Conservation (phyloP, 2,797 vertebrate species). For the Buceros bicornis region DNA sequence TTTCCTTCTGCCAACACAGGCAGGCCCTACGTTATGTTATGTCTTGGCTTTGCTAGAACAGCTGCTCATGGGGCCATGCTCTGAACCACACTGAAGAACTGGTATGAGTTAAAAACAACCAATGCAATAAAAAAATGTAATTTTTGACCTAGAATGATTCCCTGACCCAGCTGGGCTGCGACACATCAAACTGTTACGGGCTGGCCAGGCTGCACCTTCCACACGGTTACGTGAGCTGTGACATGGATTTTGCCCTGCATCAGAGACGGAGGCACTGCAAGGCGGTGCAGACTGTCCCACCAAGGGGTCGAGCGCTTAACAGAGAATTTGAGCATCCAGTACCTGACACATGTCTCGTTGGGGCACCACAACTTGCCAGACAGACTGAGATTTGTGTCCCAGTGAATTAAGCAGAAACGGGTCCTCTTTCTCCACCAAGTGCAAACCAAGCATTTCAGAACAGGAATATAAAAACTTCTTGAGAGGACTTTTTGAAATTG, state of each 20-base stretch:
- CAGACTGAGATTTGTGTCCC: neutral
- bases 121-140: neutral
- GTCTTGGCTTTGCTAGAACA: neutral
- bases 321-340: neutral
- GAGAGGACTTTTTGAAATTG: neutral
- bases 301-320: neutral
- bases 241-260: neutral
- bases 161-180: neutral
- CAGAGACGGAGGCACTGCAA: neutral
- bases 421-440: neutral
- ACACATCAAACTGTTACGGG: neutral
- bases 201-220: neutral
- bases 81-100: neutral
- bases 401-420: neutral
- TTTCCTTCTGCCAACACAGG: neutral
- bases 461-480: neutral
- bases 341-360: neutral
- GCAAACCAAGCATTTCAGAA: neutral
- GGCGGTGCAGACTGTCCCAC: neutral
- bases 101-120: neutral
- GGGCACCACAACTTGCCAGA: neutral
- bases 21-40: neutral
- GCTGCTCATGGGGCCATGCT: neutral
- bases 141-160: neutral
- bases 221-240: neutral